A percentile compares a stretch with the other conserved stretches of the same genome.
phyloP scores from a whole-genome alignment of 2,888 invertebrate species.

The Pollenia angustigena region DNA sequence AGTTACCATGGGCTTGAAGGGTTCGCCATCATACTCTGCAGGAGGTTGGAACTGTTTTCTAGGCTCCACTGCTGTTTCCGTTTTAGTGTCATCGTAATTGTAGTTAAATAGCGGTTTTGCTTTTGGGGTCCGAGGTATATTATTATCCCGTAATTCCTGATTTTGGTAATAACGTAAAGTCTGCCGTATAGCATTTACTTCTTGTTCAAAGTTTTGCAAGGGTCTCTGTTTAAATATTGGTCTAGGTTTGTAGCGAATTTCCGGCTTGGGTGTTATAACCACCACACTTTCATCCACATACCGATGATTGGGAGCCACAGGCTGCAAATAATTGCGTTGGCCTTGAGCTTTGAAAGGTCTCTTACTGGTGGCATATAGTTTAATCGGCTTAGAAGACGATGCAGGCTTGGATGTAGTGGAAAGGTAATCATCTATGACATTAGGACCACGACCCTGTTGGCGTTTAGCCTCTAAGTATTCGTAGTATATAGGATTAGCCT shows the following conservation, averaged over 20 bases:
- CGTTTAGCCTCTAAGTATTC: constrained; percentile 84
- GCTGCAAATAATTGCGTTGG: constrained; percentile 73
- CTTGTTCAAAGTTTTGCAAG: constrained; percentile 87
- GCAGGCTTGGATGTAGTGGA: constrained; percentile 76
- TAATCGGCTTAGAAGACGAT: constrained; percentile 74
- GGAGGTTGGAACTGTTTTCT: constrained; percentile 79
- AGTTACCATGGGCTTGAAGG: constrained; percentile 87
- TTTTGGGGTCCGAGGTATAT: constrained; percentile 81
- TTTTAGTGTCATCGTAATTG: constrained; percentile 87
- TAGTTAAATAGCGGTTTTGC: constrained; percentile 89
- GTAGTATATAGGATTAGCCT: constrained; percentile 84
- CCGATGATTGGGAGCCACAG: constrained; percentile 75
- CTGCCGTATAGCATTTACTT: constrained; percentile 88
- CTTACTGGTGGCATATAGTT: constrained; percentile 76
- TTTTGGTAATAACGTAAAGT: constrained; percentile 87
- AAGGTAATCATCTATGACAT: constrained; percentile 78
- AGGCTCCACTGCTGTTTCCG: constrained; percentile 41
- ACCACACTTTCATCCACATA: constrained; percentile 79
- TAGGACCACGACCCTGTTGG: constrained; percentile 75
- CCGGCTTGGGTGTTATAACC: constrained; percentile 86
- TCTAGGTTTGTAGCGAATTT: constrained; percentile 79
- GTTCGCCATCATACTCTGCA: constrained; percentile 86
- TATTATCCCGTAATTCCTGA: constrained; percentile 85
- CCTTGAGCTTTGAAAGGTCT: constrained; percentile 77
- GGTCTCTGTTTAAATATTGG: constrained; percentile 76